phyloP scores from a whole-genome alignment of 2,797 vertebrate genomes.

The Synanceia verrucosa region DNA sequence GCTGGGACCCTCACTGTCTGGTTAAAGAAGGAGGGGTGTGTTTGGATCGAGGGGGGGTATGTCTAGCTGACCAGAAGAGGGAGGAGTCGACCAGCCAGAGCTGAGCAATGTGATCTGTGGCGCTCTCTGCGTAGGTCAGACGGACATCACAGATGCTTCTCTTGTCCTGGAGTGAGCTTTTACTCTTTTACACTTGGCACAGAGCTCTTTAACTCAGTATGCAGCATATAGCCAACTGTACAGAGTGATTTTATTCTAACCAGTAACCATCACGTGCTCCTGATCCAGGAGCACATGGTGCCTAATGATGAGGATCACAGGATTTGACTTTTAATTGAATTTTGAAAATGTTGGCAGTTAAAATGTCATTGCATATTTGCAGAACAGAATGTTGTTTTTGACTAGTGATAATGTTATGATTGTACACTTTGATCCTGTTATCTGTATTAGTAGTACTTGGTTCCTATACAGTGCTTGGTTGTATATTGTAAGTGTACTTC shows the following conservation, averaged over 20 bases:
- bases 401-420: background rate
- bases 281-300: background rate
- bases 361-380: background rate
- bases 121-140: conserved; percentile 67
- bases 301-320: background rate
- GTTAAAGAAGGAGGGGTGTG: conserved; percentile 31
- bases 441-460: background rate
- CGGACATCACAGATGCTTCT: conserved; percentile 75
- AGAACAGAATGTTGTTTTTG: background rate
- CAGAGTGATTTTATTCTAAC: too few species aligned
- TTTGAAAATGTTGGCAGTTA: background rate
- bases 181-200: background rate
- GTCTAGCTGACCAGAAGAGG: conserved; percentile 60
- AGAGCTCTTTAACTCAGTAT: background rate
- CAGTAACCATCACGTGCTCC: background rate
- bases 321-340: background rate
- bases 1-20: conserved; percentile 81
- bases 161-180: background rate
- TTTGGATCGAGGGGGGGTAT: conserved; percentile 12
- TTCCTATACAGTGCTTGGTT: background rate
- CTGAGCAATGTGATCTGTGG: conserved; percentile 73
- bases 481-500: background rate
- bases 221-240: too few species aligned
- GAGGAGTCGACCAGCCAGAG: conserved; percentile 49
- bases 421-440: background rate